Evolutionary conservation across 2,888 invertebrate genomes (phyloP).

Genomic region (Cheilosia variabilis): DNA sequence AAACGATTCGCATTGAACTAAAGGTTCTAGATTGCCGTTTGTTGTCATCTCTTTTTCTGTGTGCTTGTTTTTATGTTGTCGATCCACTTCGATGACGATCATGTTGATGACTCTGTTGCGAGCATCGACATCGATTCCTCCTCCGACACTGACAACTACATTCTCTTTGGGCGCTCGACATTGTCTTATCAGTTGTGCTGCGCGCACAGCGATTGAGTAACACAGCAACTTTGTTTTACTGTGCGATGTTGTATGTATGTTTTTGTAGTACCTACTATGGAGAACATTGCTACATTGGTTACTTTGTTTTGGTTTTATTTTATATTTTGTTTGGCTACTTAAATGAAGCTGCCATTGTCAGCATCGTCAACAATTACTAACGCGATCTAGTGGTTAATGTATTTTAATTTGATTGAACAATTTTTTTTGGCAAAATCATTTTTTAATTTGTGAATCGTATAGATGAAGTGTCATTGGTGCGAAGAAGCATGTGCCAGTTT

Average conservation of each 20-base stretch:
- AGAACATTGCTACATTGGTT: conserved; percentile 27
- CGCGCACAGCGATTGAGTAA: conserved; percentile 46
- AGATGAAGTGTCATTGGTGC: conserved; percentile 5
- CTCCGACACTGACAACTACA: conserved; percentile 48
- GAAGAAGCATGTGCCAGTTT: conserved; percentile 31
- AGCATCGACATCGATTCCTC: conserved; percentile 19
- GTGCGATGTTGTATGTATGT: conserved; percentile 14
- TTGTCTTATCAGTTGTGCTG: conserved; percentile 58
- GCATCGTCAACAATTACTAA: conserved; percentile 1
- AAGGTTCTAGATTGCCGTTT: conserved; percentile 61
- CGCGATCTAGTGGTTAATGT: conserved; percentile 31
- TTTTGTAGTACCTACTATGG: neutral
- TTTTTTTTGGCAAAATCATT: conserved; percentile 32
- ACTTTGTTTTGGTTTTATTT: neutral
- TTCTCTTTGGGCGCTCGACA: conserved; percentile 51
- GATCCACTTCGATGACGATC: conserved; percentile 56
- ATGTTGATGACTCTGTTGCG: conserved; percentile 34
- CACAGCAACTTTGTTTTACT: conserved; percentile 43
- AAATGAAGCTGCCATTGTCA: conserved; percentile 9
- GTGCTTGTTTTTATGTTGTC: conserved; percentile 20
- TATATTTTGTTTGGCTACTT: conserved; percentile 12
- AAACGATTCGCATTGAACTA: conserved; percentile 69
- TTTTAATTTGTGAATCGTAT: conserved; percentile 25
- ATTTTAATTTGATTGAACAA: conserved; percentile 21
- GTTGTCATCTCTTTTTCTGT: conserved; percentile 25